A percentile compares a stretch with the other conserved stretches of the same genome.
Conservation (phyloP, 2,888 invertebrate genomes). For the Sphinx pinastri region DNA sequence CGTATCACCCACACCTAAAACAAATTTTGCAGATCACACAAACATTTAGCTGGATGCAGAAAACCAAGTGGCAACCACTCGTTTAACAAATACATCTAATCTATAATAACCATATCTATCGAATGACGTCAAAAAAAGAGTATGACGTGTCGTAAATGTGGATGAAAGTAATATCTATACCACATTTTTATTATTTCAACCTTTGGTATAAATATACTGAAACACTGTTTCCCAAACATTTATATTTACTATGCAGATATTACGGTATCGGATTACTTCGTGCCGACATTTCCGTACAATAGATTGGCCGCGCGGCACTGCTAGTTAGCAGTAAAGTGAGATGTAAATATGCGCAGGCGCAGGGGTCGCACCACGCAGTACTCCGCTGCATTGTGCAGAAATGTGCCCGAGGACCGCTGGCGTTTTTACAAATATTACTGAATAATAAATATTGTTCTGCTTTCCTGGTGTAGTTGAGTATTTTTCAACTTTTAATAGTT, state of each 20-base stretch:
- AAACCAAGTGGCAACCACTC: no score
- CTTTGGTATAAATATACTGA: constrained; percentile 47
- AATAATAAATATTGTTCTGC: background rate
- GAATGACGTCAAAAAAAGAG: no score
- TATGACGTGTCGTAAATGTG: no score
- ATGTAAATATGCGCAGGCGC: constrained; percentile 65
- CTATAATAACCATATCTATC: no score
- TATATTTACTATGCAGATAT: constrained; percentile 65
- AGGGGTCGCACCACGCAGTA: constrained; percentile 45
- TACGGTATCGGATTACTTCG: constrained; percentile 77
- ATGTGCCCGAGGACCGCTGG: background rate
- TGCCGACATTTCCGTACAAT: constrained; percentile 80
- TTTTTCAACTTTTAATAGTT: no score
- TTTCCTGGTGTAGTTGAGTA: no score
- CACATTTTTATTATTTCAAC: constrained; percentile 2
- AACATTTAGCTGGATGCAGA: background rate
- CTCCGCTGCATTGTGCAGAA: constrained; percentile 56
- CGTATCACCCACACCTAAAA: background rate
- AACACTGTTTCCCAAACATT: constrained; percentile 67
- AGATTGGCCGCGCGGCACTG: constrained; percentile 61
- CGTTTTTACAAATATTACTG: background rate
- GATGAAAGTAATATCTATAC: no score
- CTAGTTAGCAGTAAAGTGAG: constrained; percentile 67
- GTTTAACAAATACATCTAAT: no score
- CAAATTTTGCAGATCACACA: background rate